Evolutionary conservation across 2,888 invertebrate species (phyloP).

Genomic region (Linyphia triangularis): DNA sequence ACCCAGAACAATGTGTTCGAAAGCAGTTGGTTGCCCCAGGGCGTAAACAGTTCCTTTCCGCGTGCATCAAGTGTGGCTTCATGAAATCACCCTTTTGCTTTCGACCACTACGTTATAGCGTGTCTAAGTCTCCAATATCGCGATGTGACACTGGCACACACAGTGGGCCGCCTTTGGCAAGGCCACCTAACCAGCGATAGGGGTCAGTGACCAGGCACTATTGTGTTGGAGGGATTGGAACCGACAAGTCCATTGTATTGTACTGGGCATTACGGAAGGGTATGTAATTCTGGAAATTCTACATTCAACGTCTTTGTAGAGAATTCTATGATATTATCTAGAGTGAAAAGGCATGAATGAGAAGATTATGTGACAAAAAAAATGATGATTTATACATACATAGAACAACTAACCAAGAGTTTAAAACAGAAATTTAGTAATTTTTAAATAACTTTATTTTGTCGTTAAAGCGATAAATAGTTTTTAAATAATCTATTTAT

Average conservation of each 20-base stretch:
- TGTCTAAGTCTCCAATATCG: conserved; percentile 40
- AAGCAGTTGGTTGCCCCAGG: background rate
- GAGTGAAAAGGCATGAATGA: background rate
- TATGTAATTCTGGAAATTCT: background rate
- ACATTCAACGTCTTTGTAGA: background rate
- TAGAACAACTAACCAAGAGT: too few relatives aligned
- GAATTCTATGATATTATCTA: background rate
- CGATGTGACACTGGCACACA: conserved; percentile 72
- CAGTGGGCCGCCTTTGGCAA: conserved; percentile 53
- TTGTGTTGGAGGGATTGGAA: conserved; percentile 25
- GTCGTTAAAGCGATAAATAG: too few relatives aligned
- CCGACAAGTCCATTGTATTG: conserved; percentile 5
- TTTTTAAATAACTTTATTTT: too few relatives aligned
- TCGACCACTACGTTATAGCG: conserved; percentile 30
- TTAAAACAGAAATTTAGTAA: too few relatives aligned
- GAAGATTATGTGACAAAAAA: background rate
- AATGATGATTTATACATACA: too few relatives aligned
- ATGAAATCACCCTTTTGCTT: background rate
- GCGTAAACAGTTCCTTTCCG: background rate
- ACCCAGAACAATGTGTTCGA: conserved; percentile 16
- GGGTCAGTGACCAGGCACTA: conserved; percentile 67
- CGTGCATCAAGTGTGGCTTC: background rate
- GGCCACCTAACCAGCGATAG: conserved; percentile 44
- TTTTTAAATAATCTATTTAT: too few relatives aligned
- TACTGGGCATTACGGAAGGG: background rate